Evolutionary conservation across 2,797 vertebrate species (phyloP).

Genomic region (Pitangus sulphuratus): DNA sequence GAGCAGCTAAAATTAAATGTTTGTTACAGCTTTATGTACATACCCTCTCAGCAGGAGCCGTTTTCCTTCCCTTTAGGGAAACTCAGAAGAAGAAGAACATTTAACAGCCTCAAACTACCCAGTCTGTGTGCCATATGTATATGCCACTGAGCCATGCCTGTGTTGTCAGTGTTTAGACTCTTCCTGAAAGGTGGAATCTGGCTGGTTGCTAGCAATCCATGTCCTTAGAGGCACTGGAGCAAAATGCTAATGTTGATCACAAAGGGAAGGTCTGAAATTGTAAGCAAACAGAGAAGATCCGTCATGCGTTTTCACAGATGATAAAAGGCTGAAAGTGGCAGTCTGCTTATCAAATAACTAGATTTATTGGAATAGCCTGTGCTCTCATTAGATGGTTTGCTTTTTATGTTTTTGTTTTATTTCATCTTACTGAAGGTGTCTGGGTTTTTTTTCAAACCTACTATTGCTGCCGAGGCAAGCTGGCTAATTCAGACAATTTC

Average conservation of each 20-base stretch:
- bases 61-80: slow-evolving; percentile 16
- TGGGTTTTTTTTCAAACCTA: not conserved
- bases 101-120: not conserved
- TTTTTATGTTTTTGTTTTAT: slow-evolving; percentile 44
- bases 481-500: slow-evolving; percentile 44
- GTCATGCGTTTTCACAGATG: not conserved
- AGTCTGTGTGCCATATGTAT: not conserved
- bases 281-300: slow-evolving; percentile 36
- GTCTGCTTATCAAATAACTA: slow-evolving; percentile 66
- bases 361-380: slow-evolving; percentile 47
- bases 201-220: not conserved
- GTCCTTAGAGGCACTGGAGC: not conserved
- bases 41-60: not conserved
- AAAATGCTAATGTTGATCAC: slow-evolving; percentile 40
- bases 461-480: not conserved
- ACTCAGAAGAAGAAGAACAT: not conserved
- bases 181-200: not conserved
- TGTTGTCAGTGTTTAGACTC: not conserved
- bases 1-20: slow-evolving; percentile 26
- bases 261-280: slow-evolving; percentile 23
- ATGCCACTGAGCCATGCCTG: not conserved
- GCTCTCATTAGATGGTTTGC: slow-evolving; percentile 28
- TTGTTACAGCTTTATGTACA: slow-evolving; percentile 2
- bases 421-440: slow-evolving; percentile 28
- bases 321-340: slow-evolving; percentile 26